These are phyloP conservation scores for Camponotus pennsylvanicus DNA, from an alignment of 1,140 invertebrate species.

Conservation along the genomic window DNA sequence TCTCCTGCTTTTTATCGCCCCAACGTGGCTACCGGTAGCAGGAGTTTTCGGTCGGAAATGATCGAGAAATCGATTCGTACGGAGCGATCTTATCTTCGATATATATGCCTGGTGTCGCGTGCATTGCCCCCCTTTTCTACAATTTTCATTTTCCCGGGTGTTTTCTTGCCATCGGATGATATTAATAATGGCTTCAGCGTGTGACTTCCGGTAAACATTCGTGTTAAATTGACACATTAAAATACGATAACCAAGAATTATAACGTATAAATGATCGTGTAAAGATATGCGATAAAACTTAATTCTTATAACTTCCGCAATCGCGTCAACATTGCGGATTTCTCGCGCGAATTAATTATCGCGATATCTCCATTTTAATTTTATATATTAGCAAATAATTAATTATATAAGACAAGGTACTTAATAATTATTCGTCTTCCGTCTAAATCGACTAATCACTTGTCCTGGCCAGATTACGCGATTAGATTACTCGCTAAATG, in stretches of 20 bases:
- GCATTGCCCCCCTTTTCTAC: background rate
- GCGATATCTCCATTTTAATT: background rate
- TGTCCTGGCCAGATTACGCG: background rate
- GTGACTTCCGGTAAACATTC: conserved; percentile 5
- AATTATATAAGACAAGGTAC: background rate
- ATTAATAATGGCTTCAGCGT: conserved; percentile 6
- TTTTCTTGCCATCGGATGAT: conserved; percentile 37
- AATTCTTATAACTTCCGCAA: conserved; percentile 6
- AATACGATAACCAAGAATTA: conserved; percentile 3
- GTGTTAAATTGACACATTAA: conserved; percentile 25
- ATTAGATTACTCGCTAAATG: conserved; percentile 46
- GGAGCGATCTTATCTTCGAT: conserved; percentile 37
- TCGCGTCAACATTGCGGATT: background rate
- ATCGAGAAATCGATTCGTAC: conserved; percentile 61
- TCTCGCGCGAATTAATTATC: background rate
- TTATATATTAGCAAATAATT: background rate
- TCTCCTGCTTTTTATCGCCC: conserved; percentile 74
- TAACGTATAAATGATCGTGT: background rate
- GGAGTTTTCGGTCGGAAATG: conserved; percentile 66
- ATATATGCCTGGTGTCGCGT: background rate
- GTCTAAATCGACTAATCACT: background rate
- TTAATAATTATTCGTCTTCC: background rate
- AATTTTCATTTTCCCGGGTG: conserved; percentile 31
- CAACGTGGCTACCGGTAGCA: conserved; percentile 69
- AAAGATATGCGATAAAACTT: background rate